Evolutionary conservation across 2,888 invertebrate genomes (phyloP).

Genomic region (Xestia ashworthii): DNA sequence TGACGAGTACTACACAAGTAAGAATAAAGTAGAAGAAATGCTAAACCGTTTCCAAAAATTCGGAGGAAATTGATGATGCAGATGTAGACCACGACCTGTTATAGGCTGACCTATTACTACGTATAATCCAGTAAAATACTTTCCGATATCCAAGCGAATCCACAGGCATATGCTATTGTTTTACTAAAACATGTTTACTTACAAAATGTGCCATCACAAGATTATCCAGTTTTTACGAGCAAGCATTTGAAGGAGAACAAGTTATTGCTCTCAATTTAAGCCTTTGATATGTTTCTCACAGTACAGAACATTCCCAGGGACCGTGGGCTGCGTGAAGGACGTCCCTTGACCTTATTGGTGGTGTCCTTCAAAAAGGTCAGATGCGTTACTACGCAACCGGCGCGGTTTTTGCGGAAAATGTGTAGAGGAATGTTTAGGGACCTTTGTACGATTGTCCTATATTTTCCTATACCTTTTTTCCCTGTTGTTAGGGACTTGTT

Average conservation of each 20-base stretch:
- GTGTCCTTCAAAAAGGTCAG: constrained; percentile 32
- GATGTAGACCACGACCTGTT: not conserved
- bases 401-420: not conserved
- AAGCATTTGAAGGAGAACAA: not conserved
- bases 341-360: constrained; percentile 15
- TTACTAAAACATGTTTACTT: constrained; percentile 8
- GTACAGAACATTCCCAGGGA: not conserved
- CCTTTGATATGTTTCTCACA: not conserved
- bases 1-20: not conserved
- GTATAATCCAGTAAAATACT: not conserved
- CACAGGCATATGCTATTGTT: not conserved
- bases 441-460: too few species aligned
- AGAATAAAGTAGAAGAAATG: not conserved
- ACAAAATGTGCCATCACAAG: constrained; percentile 14
- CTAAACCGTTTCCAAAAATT: not conserved
- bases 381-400: not conserved
- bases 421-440: not conserved
- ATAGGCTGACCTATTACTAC: not conserved
- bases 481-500: not conserved
- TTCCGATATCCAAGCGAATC: not conserved
- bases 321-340: constrained; percentile 9
- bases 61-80: not conserved
- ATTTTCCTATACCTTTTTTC: not conserved
- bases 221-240: constrained; percentile 8
- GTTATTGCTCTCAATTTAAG: not conserved